Evolutionary conservation across 2,888 invertebrate species (phyloP), one percentile per base, ranked within the genome.

Genomic region (Minunthozetes semirufus): DNA sequence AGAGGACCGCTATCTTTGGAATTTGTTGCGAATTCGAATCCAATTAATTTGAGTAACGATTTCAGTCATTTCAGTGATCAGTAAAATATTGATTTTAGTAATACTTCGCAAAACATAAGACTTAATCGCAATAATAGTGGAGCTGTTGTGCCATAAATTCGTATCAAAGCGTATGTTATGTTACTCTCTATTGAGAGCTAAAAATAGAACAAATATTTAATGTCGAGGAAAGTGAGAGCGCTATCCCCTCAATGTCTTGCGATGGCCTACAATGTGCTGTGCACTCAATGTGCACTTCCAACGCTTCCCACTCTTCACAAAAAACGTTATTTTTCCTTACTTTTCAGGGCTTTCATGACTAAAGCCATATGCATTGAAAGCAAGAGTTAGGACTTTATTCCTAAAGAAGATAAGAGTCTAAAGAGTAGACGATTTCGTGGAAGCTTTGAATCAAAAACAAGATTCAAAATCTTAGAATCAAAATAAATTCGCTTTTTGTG

Each of bases 161-260:
- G 29, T 61, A 53, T 53, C n/a, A 53, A 53, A 53, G 53, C 53
- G 1, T 53, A 61, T 61, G 29, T 61, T 61, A 17, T 61, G 61
- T 61, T 61, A 61, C 27, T 61, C 29, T 53, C 19, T 61, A 61
- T 29, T 66, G 38, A 38, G 29, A n/a, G 66, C 66, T 66, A 66
- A 66, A 66, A 66, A 66, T 66, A 66, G 66, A 66, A 1, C 66
- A 66, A 38, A 66, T 38, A 38, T 66, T 66, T 66, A 66, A 66
- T 33, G 38, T 38, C 33, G 15, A 66, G 29, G 17, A 59, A 48
- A 48, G 59, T 27, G 29, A 59, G 59, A 9, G 59, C 13, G 19
- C 53, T 59, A 11, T 59, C 22, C 22, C 13, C 22, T 56, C 13
- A 8, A 56, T 19, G 22, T 56, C 56, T 13, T 25, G 6, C 15